Base-by-base conservation (phyloP, 2,888 invertebrate genomes). In the Cataglyphis rosenhaueri region DNA sequence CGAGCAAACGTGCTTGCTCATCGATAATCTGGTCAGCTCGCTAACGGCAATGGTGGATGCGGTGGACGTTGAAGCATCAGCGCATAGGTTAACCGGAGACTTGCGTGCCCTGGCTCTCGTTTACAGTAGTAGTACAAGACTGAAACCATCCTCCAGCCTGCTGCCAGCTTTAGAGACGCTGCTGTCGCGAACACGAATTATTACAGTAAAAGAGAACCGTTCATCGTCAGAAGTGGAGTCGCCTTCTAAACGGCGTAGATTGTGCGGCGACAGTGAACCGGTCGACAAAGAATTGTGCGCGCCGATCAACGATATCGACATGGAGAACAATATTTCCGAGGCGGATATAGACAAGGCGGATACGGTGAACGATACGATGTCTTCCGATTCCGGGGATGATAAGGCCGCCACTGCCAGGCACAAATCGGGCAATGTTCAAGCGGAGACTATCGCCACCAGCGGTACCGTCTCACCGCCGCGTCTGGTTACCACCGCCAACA, bases 11-110 rank as follows among this genome's bases (percentile, higher is more conserved):
- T 95, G 96, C 85, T 95, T 95, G 55, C 95, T 96, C 90, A 95
- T 96, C 81, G 96, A 96, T 88, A 96, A 95, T 88, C 95, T 96
- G 10, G 96, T 96, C n/a, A 95, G 95, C n/a, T 95, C 96, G 5
- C 93, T 96, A 87, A 95, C 95, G 82, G 95, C 95, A 65, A 95
- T 95, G 92, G 95, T 95, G 3, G 95, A 94, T 48, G 95, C 95
- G 0, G 94, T 95, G 32, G 95, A 96, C 86, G 93, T 96, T n/a
- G 93, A 94, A 83, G 95, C 95, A 65, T 94, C 95, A 84, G 95
- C 96, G 3, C 95, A 95, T 87, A 93, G 95, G 81, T 91, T 96
- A 35, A 95, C 95, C 1, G 96, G 96, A 0, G 96, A 96, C 90
- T 90, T 96, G 66, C 94, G 96, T 88, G 96, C 96, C 0, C 92